phyloP scores from a whole-genome alignment of 2,113 vertebrate genomes.

The Salvelinus alpinus region DNA sequence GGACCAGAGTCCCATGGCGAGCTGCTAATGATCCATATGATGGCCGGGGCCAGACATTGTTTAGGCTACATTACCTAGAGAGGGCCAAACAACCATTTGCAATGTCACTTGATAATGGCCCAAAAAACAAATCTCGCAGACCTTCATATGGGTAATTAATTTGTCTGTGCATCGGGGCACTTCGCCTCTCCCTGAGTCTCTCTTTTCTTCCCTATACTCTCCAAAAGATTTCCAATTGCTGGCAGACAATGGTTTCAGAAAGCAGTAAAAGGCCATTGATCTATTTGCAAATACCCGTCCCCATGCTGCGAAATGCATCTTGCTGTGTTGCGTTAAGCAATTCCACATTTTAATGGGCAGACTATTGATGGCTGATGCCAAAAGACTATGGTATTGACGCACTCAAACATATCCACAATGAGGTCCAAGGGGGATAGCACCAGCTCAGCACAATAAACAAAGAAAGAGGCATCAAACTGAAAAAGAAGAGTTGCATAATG shows the following conservation, averaged over 20 bases:
- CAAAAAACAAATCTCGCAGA: conserved; percentile 66
- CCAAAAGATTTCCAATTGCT: conserved; percentile 77
- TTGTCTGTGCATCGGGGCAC: conserved; percentile 48
- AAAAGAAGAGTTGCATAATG: conserved; percentile 52
- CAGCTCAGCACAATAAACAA: conserved; percentile 67
- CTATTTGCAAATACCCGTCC: conserved; percentile 64
- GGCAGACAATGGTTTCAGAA: conserved; percentile 70
- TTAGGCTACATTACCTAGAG: conserved; percentile 65
- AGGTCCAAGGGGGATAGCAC: conserved; percentile 67
- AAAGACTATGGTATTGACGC: conserved; percentile 63
- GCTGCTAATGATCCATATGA: conserved; percentile 63
- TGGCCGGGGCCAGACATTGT: conserved; percentile 55
- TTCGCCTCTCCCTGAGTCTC: conserved; percentile 41
- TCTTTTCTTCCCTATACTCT: conserved; percentile 53
- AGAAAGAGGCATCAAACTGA: conserved; percentile 48
- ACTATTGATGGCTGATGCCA: conserved; percentile 69
- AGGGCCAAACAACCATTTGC: conserved; percentile 66
- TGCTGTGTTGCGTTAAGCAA: conserved; percentile 64
- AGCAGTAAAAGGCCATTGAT: conserved; percentile 71
- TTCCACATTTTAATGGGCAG: conserved; percentile 70
- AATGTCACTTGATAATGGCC: conserved; percentile 68
- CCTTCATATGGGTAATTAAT: conserved; percentile 72
- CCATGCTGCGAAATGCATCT: conserved; percentile 64
- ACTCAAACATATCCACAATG: conserved; percentile 64
- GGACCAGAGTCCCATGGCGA: conserved; percentile 43